phyloP scores from a whole-genome alignment of 2,113 vertebrate species.

The Penelope pileata region DNA sequence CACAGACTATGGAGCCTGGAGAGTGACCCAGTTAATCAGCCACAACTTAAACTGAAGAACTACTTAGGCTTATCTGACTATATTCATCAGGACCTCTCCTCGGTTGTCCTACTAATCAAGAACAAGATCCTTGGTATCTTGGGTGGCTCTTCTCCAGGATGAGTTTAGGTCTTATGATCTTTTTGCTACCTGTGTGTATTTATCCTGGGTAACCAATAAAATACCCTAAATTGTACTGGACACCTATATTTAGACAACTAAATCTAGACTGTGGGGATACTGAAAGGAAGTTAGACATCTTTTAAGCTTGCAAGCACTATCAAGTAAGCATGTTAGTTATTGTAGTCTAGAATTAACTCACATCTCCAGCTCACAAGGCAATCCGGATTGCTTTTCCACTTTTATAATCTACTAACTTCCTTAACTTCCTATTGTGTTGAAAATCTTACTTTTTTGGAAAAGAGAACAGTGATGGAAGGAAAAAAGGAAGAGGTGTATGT shows the following conservation, averaged over 20 bases:
- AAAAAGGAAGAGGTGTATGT: not conserved
- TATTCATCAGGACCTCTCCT: not conserved
- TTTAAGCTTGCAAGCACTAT: not conserved
- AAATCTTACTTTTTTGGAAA: not conserved
- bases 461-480: not conserved
- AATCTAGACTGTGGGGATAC: not conserved
- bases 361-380: not conserved
- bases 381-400: not conserved
- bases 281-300: not conserved
- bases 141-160: not conserved
- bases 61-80: not conserved
- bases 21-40: not conserved
- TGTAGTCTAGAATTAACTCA: not conserved
- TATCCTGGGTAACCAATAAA: accelerated
- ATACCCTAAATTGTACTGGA: not conserved
- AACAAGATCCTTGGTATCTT: not conserved
- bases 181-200: not conserved
- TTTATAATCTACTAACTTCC: not conserved
- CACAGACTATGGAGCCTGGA: not conserved
- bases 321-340: not conserved
- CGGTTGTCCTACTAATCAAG: not conserved
- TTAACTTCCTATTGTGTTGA: not conserved
- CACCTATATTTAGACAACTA: not conserved
- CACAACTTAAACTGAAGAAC: not conserved
- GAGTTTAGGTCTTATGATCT: not conserved